Evolutionary conservation across 2,888 invertebrate genomes (phyloP).

Genomic region (Oscheius sp.): DNA sequence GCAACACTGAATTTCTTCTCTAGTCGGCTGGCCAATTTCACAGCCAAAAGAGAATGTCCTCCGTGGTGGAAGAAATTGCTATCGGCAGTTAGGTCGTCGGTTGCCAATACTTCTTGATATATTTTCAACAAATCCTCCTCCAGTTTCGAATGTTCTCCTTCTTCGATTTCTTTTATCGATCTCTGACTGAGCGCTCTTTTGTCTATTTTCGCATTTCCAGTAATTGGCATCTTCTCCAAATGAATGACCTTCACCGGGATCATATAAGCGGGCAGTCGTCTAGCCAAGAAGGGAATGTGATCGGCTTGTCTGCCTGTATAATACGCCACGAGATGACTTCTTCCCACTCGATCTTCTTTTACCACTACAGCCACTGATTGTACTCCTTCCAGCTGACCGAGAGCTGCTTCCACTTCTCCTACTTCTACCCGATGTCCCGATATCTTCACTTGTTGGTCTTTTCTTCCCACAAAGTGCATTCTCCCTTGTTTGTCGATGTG

Average conservation of each 20-base stretch:
- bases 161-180: neutral
- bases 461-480: constrained; percentile 24
- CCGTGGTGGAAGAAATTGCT: constrained; percentile 61
- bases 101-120: constrained; percentile 32
- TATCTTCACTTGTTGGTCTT: constrained; percentile 37
- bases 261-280: constrained; percentile 6
- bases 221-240: constrained; percentile 5
- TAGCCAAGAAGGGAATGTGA: neutral
- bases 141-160: neutral
- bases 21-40: constrained; percentile 46
- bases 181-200: too few relatives aligned
- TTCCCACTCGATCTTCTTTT: neutral
- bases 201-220: constrained; percentile 12
- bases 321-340: constrained; percentile 22
- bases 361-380: constrained; percentile 5
- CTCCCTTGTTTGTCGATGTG: neutral
- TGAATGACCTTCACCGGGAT: neutral
- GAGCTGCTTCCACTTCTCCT: constrained; percentile 33
- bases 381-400: neutral
- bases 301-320: neutral
- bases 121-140: constrained; percentile 1
- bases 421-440: constrained; percentile 33
- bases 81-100: constrained; percentile 16
- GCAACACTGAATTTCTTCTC: constrained; percentile 34
- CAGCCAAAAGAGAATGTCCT: constrained; percentile 62